Conservation (phyloP, 2,797 vertebrate species). For the Pagetopsis macropterus region DNA sequence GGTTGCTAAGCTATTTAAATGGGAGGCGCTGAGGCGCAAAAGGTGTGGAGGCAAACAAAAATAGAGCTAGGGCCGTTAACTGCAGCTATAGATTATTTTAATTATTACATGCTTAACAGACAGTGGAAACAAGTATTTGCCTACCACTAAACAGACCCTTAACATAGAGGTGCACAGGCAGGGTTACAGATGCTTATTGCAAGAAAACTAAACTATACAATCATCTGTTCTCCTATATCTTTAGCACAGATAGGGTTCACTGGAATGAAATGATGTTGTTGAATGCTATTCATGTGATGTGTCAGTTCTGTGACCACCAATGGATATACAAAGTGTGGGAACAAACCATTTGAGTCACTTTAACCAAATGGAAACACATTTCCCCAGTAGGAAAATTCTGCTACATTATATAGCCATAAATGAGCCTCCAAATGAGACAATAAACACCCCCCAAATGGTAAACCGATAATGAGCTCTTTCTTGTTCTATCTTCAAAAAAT, state of each 20-base stretch:
- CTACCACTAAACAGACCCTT: slow-evolving; percentile 9
- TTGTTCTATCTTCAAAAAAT: slow-evolving; percentile 18
- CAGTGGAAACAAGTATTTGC: slow-evolving; percentile 22
- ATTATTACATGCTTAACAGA: slow-evolving; percentile 10
- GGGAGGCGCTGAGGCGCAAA: slow-evolving; percentile 39
- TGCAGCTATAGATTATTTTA: slow-evolving; percentile 21
- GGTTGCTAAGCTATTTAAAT: slow-evolving; percentile 64
- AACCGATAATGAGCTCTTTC: slow-evolving; percentile 15
- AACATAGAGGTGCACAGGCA: neutral
- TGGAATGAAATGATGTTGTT: too few species aligned
- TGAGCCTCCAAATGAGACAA: neutral
- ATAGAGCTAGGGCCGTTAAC: slow-evolving; percentile 32
- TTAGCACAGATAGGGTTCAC: too few species aligned
- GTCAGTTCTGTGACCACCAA: neutral
- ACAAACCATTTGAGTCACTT: slow-evolving; percentile 5
- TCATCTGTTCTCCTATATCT: neutral
- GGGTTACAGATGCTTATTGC: neutral
- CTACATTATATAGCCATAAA: slow-evolving; percentile 12
- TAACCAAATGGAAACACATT: slow-evolving; percentile 20
- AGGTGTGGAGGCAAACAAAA: slow-evolving; percentile 42
- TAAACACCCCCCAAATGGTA: neutral
- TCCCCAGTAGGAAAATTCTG: neutral
- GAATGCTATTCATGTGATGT: neutral
- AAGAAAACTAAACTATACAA: neutral
- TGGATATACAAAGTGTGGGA: neutral